Percentiles rank a stretch among this genome's conserved stretches.
phyloP scores from a whole-genome alignment of 1,140 invertebrate genomes.

The Drosophila aff. region DNA sequence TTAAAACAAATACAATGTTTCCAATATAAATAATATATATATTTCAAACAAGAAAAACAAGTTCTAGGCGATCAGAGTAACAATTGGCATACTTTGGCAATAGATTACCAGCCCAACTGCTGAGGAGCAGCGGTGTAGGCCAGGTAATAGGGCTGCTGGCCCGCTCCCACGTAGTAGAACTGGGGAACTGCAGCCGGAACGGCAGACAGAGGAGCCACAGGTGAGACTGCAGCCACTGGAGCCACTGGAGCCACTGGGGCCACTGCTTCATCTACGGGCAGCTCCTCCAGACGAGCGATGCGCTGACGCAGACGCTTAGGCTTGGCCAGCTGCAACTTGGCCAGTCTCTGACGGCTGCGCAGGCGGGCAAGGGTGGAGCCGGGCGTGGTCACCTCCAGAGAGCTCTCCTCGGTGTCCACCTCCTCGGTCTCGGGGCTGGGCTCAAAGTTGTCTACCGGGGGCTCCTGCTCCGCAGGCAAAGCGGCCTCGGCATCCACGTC shows the following conservation, averaged over 20 bases:
- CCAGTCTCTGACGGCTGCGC: constrained; percentile 57
- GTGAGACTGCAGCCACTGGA: not conserved
- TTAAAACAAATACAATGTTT: not conserved
- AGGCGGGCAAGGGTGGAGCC: constrained; percentile 46
- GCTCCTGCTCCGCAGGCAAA: constrained; percentile 48
- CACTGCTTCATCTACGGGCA: constrained; percentile 45
- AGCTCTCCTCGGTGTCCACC: constrained; percentile 65
- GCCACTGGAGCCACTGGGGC: constrained; percentile 15
- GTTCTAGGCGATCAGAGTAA: constrained; percentile 1
- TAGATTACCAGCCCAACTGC: constrained; percentile 59
- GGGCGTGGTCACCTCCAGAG: constrained; percentile 56
- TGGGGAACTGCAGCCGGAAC: constrained; percentile 40
- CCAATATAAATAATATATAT: constrained; percentile 2
- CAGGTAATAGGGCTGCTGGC: constrained; percentile 61
- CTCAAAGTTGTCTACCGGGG: constrained; percentile 49
- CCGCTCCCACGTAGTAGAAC: constrained; percentile 51
- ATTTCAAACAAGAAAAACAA: constrained; percentile 10
- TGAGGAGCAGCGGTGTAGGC: constrained; percentile 58
- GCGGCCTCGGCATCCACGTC: constrained; percentile 33
- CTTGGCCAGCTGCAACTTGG: constrained; percentile 62
- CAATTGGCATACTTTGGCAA: not conserved
- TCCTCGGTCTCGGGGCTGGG: constrained; percentile 56
- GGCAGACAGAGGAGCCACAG: constrained; percentile 21
- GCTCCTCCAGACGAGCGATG: constrained; percentile 64
- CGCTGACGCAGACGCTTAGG: constrained; percentile 46